phyloP scores from a whole-genome alignment of 2,888 invertebrate species.

The Protophormia terraenovae region DNA sequence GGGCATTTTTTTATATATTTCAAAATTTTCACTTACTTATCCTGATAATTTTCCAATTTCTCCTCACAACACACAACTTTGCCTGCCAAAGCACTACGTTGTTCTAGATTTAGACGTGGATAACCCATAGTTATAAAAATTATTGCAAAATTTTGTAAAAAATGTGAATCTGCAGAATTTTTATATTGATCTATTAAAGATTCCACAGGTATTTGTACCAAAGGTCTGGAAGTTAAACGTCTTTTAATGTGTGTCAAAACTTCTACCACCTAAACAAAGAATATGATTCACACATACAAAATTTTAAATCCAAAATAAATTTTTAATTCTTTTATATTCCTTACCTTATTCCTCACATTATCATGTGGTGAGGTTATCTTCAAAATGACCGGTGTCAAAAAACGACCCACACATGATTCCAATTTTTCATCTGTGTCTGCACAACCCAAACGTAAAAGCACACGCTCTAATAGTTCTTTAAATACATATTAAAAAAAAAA shows the following conservation, averaged over 20 bases:
- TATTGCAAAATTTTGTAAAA: slow-evolving; percentile 93
- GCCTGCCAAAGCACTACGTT: slow-evolving; percentile 89
- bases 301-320: not conserved
- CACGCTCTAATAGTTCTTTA: slow-evolving; percentile 92
- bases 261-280: slow-evolving; percentile 89
- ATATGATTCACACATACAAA: not conserved
- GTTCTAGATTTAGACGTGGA: slow-evolving; percentile 88
- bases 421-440: slow-evolving; percentile 95
- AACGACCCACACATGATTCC: slow-evolving; percentile 89
- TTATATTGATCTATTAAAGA: slow-evolving; percentile 90
- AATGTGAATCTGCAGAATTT: slow-evolving; percentile 86
- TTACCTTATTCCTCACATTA: slow-evolving; percentile 87
- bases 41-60: slow-evolving; percentile 92
- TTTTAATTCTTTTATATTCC: not conserved
- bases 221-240: slow-evolving; percentile 91
- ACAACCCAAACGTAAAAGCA: slow-evolving; percentile 92
- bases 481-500: not conserved
- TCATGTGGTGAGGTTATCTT: slow-evolving; percentile 94
- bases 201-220: slow-evolving; percentile 93
- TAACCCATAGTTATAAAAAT: slow-evolving; percentile 96
- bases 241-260: slow-evolving; percentile 95
- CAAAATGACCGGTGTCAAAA: slow-evolving; percentile 93
- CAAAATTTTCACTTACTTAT: slow-evolving; percentile 84
- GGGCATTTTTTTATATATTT: too few species aligned
- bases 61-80: slow-evolving; percentile 89